Evolutionary conservation across 2,797 vertebrate genomes (phyloP).

Genomic region (Acomys russatus): DNA sequence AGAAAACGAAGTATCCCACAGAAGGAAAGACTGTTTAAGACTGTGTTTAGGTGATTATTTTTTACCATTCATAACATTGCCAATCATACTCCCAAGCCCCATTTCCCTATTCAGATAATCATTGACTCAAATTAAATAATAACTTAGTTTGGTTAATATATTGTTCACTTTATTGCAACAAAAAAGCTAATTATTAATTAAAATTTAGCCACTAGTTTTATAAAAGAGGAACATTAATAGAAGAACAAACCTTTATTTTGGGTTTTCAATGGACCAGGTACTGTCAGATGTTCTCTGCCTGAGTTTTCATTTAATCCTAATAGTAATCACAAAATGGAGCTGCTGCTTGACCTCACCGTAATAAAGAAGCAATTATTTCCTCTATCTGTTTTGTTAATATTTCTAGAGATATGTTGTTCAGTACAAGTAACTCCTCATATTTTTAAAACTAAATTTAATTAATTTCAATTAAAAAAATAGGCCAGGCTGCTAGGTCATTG

Average conservation of each 20-base stretch:
- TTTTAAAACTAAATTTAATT: neutral
- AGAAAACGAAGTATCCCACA: neutral
- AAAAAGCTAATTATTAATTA: constrained; percentile 62
- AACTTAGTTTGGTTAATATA: constrained; percentile 50
- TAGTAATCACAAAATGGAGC: neutral
- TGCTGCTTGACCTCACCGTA: neutral
- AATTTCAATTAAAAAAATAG: neutral
- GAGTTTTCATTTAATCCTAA: constrained; percentile 57
- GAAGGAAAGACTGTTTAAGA: constrained; percentile 17
- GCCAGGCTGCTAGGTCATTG: neutral
- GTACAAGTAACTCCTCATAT: neutral
- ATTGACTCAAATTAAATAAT: constrained; percentile 51
- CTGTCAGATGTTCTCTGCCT: constrained; percentile 36
- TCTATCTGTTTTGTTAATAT: constrained; percentile 17
- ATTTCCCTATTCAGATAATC: constrained; percentile 39
- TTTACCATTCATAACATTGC: neutral
- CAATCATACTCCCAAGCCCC: neutral
- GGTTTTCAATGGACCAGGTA: neutral
- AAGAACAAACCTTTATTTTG: constrained; percentile 65
- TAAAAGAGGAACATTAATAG: constrained; percentile 55
- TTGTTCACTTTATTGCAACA: constrained; percentile 56
- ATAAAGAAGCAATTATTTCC: constrained; percentile 43
- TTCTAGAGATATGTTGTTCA: neutral
- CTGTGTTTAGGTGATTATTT: neutral
- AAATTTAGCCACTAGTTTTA: constrained; percentile 56